phyloP scores from a whole-genome alignment of 2,888 invertebrate species.

The Diaprepes abbreviatus region DNA sequence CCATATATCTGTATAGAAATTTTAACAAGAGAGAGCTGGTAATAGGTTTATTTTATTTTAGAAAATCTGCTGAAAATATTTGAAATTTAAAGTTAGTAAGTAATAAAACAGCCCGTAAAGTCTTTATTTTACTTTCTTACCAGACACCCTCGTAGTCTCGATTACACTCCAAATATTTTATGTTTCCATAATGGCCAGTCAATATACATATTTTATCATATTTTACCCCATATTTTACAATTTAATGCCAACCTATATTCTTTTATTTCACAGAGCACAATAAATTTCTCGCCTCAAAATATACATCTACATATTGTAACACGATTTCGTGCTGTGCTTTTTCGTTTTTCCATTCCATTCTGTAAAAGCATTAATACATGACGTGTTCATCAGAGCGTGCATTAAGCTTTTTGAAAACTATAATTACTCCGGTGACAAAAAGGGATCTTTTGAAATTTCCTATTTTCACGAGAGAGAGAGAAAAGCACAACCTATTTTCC shows the following conservation, averaged over 20 bases:
- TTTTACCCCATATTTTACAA: conserved; percentile 3
- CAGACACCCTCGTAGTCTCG: no score
- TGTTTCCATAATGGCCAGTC: background rate
- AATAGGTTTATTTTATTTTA: no score
- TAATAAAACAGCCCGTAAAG: no score
- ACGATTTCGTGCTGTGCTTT: conserved; percentile 28
- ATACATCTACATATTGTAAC: conserved; percentile 16
- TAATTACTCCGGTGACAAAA: conserved; percentile 13
- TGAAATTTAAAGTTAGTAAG: no score
- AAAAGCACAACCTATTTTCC: conserved; percentile 8
- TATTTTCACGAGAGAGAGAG: background rate
- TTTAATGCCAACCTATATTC: background rate
- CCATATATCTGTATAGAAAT: no score
- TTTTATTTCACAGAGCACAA: conserved; percentile 5
- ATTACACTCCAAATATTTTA: background rate
- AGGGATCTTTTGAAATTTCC: conserved; percentile 3
- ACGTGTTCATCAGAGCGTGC: conserved; percentile 28
- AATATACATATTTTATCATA: conserved; percentile 10
- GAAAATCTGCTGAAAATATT: no score
- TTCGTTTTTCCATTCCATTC: conserved; percentile 30
- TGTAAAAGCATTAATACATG: conserved; percentile 30
- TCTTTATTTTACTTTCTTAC: no score
- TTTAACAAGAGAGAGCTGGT: no score
- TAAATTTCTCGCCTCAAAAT: conserved; percentile 14
- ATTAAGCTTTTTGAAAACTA: conserved; percentile 19